phyloP scores from a whole-genome alignment of 2,797 vertebrate genomes.

The Gymnodraco acuticeps region DNA sequence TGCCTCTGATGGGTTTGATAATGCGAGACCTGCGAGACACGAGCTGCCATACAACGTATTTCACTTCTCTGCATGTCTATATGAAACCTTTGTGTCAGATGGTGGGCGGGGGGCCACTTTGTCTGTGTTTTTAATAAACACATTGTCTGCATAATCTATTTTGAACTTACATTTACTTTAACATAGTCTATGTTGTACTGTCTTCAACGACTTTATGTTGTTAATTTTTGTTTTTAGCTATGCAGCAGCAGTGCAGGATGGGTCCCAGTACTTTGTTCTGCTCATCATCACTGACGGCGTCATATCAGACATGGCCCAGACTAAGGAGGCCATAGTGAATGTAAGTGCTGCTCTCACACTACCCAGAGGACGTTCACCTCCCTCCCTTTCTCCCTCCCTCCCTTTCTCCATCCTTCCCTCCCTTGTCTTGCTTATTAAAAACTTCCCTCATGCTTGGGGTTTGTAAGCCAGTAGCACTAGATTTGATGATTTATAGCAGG shows the following conservation, averaged over 20 bases:
- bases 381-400: not conserved
- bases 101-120: conserved; percentile 13
- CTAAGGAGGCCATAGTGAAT: conserved; percentile 97
- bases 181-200: not conserved
- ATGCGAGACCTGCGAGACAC: conserved; percentile 68
- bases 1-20: conserved; percentile 73
- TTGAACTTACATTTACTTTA: not conserved
- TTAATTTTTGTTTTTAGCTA: conserved; percentile 80
- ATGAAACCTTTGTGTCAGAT: conserved; percentile 59
- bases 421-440: not conserved
- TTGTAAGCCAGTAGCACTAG: conserved; percentile 42
- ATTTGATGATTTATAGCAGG: conserved; percentile 73
- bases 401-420: not conserved
- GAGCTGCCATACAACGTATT: conserved; percentile 46
- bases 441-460: conserved; percentile 30
- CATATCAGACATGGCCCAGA: conserved; percentile 99
- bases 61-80: conserved; percentile 59
- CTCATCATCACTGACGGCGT: conserved; percentile 98
- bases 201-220: conserved; percentile 3
- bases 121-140: conserved; percentile 16
- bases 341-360: conserved; percentile 83
- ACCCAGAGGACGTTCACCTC: conserved; percentile 18
- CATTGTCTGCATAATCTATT: conserved; percentile 4
- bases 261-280: conserved; percentile 96
- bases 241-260: conserved; percentile 90